These are phyloP conservation scores for Platycercus adscitus DNA, from an alignment of 2,113 vertebrate species.

Conservation along the genomic window DNA sequence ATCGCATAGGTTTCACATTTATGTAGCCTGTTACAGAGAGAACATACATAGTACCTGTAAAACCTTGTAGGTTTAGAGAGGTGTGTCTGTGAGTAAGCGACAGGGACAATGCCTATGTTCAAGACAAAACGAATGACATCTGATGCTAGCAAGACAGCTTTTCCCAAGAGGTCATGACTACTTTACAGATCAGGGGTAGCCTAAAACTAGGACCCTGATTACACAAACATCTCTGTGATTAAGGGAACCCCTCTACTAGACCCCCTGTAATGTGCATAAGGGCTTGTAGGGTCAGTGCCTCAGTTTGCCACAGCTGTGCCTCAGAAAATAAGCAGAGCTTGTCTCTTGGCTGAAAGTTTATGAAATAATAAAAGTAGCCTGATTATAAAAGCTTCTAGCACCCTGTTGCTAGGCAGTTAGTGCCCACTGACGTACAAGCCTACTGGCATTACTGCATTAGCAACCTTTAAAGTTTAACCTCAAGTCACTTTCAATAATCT, in stretches of 20 bases:
- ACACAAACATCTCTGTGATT: neutral
- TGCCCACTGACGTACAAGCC: fast-evolving
- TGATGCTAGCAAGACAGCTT: neutral
- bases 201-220: neutral
- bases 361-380: neutral
- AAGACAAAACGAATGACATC: neutral
- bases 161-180: neutral
- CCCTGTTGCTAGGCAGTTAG: neutral
- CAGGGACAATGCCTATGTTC: neutral
- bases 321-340: neutral
- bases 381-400: neutral
- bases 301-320: neutral
- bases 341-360: neutral
- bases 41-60: neutral
- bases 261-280: neutral
- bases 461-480: neutral
- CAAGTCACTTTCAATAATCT: neutral
- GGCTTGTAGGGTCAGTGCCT: neutral
- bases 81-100: neutral
- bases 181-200: neutral
- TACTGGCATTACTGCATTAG: neutral
- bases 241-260: neutral
- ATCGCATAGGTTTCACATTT: neutral
- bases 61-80: neutral
- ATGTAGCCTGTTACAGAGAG: neutral